These are phyloP conservation scores for Dryas iulia DNA, from an alignment of 1,140 invertebrate genomes.

Conservation along the genomic window DNA sequence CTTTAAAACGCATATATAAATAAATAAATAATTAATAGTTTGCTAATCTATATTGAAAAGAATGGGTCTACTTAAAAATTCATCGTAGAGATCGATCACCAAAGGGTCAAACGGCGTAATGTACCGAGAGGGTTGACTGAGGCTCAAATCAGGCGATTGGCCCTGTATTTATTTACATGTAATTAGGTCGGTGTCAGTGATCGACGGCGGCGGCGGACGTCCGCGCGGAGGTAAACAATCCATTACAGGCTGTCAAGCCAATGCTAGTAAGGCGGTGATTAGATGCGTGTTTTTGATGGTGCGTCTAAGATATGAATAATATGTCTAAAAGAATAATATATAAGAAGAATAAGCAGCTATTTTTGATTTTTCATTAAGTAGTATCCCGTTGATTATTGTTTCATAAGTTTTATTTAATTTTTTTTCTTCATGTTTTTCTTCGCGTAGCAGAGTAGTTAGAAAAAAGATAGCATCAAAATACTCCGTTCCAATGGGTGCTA, in stretches of 20 bases:
- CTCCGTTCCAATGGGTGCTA: too few relatives aligned
- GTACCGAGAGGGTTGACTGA: constrained; percentile 45
- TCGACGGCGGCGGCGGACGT: constrained; percentile 59
- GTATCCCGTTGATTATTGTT: too few relatives aligned
- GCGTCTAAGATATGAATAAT: not conserved
- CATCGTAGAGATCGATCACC: constrained; percentile 28
- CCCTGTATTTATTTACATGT: constrained; percentile 74
- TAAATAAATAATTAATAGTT: not conserved
- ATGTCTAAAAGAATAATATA: too few relatives aligned
- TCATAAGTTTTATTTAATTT: too few relatives aligned
- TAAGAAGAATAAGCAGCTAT: too few relatives aligned
- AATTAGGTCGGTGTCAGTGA: constrained; percentile 70
- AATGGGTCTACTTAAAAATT: constrained; percentile 31
- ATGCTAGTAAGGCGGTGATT: constrained; percentile 17
- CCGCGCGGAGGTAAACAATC: constrained; percentile 61
- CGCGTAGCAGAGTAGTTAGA: too few relatives aligned
- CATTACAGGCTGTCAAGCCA: constrained; percentile 49
- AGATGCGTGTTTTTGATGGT: not conserved
- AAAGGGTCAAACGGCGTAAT: constrained; percentile 37
- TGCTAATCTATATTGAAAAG: not conserved
- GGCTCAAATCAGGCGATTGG: constrained; percentile 43
- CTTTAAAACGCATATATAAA: not conserved
- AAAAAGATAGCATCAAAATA: too few relatives aligned
- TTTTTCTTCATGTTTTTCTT: too few relatives aligned
- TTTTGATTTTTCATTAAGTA: too few relatives aligned